Evolutionary conservation across 2,797 vertebrate genomes (phyloP), one percentile per base, ranked within the genome.

Genomic region (Carduelis carduelis): DNA sequence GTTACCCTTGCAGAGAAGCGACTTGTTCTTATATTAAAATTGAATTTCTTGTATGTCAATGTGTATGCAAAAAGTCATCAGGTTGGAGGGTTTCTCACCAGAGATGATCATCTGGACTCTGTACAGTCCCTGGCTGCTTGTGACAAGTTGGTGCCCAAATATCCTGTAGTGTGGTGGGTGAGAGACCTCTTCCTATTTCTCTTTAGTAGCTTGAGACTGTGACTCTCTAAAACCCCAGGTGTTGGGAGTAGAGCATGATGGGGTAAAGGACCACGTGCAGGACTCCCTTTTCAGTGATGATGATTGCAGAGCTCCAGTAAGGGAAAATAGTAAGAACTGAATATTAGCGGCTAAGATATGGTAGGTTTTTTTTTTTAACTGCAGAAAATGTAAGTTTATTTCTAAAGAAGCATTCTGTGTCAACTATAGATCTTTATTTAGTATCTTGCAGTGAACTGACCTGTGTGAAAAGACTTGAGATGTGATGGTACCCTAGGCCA

Each of bases 201-300:
- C 7, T 43, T 55, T 20, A 46, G 27, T 55, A 28, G 14, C 41
- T 50, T 47, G 72, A 78, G 35, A 52, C 28, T 24, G 4, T 77
- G 53, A 26, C 23, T 71, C 2, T 47, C 6, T 68, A 14, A 60
- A 87, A 75, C 44, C 26, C 8, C 35, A 32, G 17, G 9, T 84
- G 3, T 17, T 3, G 8, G 34, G 43, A 57, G 10, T 3, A n/a
- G 39, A 46, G 21, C 0, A 0, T 52, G 34, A 30, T 41, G 27
- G 26, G 30, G 5, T n/a, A 27, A 26, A 46, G 46, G 32, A 27
- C 39, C 56, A 18, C 21, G 2, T 23, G 18, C 3, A 50, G 39
- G 56, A 24, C 13, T 70, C 37, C 12, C 28, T 34, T 56, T 71
- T 50, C 23, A 47, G 34, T 39, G 35, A 6, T 66, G n/a, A 41